Conservation (phyloP, 1,140 invertebrate genomes). For the Drosophila carrolli region DNA sequence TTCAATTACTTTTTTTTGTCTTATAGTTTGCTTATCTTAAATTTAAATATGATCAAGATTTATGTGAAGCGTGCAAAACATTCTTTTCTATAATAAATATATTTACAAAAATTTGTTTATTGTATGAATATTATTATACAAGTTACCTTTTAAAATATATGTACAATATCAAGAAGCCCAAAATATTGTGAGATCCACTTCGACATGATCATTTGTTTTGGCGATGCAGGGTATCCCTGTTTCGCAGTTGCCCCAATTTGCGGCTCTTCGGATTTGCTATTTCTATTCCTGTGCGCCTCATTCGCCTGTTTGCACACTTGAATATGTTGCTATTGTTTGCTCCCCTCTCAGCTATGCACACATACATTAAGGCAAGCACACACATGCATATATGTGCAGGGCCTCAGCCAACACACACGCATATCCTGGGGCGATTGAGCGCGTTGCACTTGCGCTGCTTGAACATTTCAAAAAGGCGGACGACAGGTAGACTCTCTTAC, state of each 20-base stretch:
- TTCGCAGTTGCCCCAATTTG: conserved; percentile 14
- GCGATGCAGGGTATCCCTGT: conserved; percentile 6
- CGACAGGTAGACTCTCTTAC: conserved; percentile 58
- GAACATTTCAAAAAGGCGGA: conserved; percentile 10
- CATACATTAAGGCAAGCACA: neutral
- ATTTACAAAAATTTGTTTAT: no score
- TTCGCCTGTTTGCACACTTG: conserved; percentile 55
- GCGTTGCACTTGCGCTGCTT: conserved; percentile 76
- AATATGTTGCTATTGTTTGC: conserved; percentile 68
- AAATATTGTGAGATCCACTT: neutral
- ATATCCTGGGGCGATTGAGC: conserved; percentile 61
- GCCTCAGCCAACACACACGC: conserved; percentile 7
- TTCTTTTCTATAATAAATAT: no score
- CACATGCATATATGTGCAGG: conserved; percentile 3
- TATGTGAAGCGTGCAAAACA: no score
- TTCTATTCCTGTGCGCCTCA: conserved; percentile 42
- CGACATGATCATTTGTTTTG: neutral
- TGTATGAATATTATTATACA: no score
- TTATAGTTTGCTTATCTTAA: no score
- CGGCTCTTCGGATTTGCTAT: conserved; percentile 22
- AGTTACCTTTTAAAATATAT: no score
- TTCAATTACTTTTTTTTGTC: neutral
- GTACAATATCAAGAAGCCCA: no score
- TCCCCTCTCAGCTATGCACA: conserved; percentile 27
- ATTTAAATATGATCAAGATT: no score